Evolutionary conservation across 1,140 invertebrate species (phyloP).

Genomic region (Akabosia matsudoensis): DNA sequence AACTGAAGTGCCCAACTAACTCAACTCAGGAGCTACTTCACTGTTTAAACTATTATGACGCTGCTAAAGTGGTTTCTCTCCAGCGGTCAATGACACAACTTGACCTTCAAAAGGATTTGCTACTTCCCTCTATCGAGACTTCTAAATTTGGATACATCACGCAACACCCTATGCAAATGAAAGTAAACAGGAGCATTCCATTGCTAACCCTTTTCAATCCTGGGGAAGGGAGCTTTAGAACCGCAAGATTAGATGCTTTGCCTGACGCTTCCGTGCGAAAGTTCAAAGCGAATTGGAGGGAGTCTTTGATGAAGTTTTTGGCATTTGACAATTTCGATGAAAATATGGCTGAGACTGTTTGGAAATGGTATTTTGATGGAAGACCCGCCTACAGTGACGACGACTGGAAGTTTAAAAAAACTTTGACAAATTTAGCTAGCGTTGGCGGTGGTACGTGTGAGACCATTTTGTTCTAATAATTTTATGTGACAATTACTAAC

Average conservation of each 20-base stretch:
- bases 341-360: background rate
- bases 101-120: background rate
- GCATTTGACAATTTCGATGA: background rate
- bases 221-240: background rate
- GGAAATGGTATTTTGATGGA: background rate
- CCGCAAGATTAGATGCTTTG: background rate
- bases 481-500: too few species aligned
- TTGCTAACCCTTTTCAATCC: background rate
- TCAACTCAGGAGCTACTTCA: too few species aligned
- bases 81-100: background rate
- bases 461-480: too few species aligned
- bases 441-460: too few species aligned
- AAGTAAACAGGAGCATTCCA: background rate
- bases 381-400: background rate
- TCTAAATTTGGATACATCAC: background rate
- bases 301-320: background rate
- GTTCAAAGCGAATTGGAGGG: background rate
- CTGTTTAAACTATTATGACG: background rate
- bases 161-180: too few species aligned
- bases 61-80: background rate
- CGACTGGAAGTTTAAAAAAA: background rate
- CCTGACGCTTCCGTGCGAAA: background rate
- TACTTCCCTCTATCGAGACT: background rate
- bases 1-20: too few species aligned
- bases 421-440: too few species aligned